Evolutionary conservation across 2,113 vertebrate species (phyloP).

Genomic region (Siniperca knerii): DNA sequence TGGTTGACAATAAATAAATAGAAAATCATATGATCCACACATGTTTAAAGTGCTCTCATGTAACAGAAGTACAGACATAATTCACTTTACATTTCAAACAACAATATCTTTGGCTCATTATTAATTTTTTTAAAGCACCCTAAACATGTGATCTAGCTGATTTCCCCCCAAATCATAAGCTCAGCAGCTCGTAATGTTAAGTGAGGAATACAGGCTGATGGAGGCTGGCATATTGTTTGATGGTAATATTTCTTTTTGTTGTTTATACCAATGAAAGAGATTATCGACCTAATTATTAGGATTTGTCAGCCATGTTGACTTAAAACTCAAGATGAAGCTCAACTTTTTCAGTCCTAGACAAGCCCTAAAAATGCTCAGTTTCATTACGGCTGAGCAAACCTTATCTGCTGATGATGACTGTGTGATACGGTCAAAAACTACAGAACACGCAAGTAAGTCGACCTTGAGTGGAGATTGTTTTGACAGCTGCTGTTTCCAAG

Average conservation of each 20-base stretch:
- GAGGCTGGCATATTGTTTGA: not conserved
- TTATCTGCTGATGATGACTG: not conserved
- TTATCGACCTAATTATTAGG: not conserved
- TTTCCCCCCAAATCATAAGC: not conserved
- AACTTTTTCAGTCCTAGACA: not conserved
- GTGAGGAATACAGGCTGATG: not conserved
- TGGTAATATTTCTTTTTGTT: not conserved
- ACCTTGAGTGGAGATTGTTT: not conserved
- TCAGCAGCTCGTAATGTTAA: no score
- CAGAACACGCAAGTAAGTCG: not conserved
- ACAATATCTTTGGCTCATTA: not conserved
- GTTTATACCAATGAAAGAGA: not conserved
- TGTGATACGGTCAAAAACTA: not conserved
- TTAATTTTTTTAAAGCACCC: not conserved
- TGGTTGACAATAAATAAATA: slow-evolving; percentile 29
- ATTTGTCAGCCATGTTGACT: not conserved
- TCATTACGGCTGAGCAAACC: not conserved
- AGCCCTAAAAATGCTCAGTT: not conserved
- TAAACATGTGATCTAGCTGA: not conserved
- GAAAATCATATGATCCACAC: slow-evolving; percentile 13
- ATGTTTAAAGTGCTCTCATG: not conserved
- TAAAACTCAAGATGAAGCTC: not conserved
- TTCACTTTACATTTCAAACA: not conserved
- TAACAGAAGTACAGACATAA: not conserved
- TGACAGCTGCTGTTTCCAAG: not conserved